Evolutionary conservation across 1,140 invertebrate genomes (phyloP), one percentile per base, ranked within the genome.

Genomic region (Drosophila varians): DNA sequence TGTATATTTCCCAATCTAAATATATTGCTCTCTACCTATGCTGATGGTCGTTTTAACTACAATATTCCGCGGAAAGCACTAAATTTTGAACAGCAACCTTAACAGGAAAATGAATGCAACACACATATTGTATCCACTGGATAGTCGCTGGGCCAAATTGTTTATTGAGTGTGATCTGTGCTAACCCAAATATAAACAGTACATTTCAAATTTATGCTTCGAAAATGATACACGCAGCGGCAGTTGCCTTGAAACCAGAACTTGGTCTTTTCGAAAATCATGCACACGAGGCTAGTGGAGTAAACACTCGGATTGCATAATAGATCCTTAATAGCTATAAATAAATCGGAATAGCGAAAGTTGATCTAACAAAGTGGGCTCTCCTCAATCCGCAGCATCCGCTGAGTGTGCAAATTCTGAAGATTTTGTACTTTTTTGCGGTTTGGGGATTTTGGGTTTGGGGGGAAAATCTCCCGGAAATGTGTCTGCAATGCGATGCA

Each of bases 161-260:
- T 84, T 84, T 84, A 86, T 86, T 73, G 66, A 84, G 80, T 74
- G 80, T 77, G 64, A 65, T 65, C 83, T 54, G 72, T 53, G 48
- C 49, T 16, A 31, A 34, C 62, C 45, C 23, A 56, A 76, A 55
- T 84, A 74, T 84, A 84, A 86, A 84, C 80, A 84, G 57, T 64
- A 54, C 52, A 75, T 84, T 78, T 74, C 55, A 73, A 76, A 72
- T 72, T 28, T 61, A 65, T 82, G 78, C 78, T 64, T 42, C 26
- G 46, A 68, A 77, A 78, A 79, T 66, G 65, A 83, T 72, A 61
- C 71, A 75, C 69, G 51, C 65, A 65, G 60, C 8, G 8, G 3
- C 25, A 16, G 25, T 9, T 26, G 60, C 74, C 49, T 57, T 34
- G 58, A 42, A 47, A 26, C 9, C 38, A 51, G 14, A 52, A 38